Evolutionary conservation across 2,888 invertebrate species (phyloP), one percentile per base, ranked within the genome.

Genomic region (Cotesia congregata): DNA sequence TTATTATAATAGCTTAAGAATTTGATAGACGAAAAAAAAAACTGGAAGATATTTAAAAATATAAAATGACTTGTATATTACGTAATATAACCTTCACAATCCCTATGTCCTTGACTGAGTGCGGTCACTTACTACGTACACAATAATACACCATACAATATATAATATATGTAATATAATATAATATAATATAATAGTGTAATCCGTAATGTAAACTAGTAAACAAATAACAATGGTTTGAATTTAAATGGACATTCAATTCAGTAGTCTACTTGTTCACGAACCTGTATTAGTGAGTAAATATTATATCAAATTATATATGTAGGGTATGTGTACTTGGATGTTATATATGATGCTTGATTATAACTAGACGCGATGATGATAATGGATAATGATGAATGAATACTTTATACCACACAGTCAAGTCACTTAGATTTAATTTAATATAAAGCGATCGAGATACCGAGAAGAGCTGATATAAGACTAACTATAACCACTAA

Each of bases 401-500:
- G 50, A 4, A 12, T 50, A 12, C 12, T 12, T 7, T 50, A 12
- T 12, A 62, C 20, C 7, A 17, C 20, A n/a, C 6, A 62, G 17
- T n/a, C n/a, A 6, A 65, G 30, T 30, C 20, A 65, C 30, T 65
- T 6, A 30, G 38, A 65, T 12, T 6, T 30, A 17, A 50, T 17
- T 60, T 30, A 74, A 41, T 20, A 40, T 64, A 39, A 62, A 7
- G 38, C 64, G n/a, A 69, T 30, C 17, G 68, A 77, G 65, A 65
- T 40, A 65, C 60, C 30, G 4, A 50, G 50, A 12, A 60, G 59
- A 20, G 59, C 60, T 40, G 7, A 50, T 7, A 12, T 50, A 50
- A 50, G 50, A 50, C 50, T 50, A 50, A 50, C 70, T 67, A 41
- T 60, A 72, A 72, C 73, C 38, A 68, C 65, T 6, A 41, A 69